Evolutionary conservation across 2,797 vertebrate genomes (phyloP).

Genomic region (Tamandua tetradactyla): DNA sequence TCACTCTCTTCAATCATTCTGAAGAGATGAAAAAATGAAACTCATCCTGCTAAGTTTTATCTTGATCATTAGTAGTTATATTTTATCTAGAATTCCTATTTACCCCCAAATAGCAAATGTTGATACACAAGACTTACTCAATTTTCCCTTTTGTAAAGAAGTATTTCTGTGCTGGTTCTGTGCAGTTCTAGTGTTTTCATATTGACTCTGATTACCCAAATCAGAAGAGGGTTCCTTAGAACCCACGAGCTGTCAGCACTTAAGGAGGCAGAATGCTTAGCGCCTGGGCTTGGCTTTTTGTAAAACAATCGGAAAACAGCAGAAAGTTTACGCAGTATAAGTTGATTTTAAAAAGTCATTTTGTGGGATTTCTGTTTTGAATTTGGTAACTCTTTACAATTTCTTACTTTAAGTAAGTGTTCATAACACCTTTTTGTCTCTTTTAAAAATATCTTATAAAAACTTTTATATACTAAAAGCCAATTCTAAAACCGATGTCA

Average conservation of each 20-base stretch:
- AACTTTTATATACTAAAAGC: neutral
- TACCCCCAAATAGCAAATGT: neutral
- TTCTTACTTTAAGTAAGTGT: neutral
- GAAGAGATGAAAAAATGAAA: neutral
- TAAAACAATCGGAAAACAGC: neutral
- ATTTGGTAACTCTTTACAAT: neutral
- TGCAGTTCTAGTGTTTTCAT: neutral
- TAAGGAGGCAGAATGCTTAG: neutral
- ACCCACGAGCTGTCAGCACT: neutral
- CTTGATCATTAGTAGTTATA: neutral
- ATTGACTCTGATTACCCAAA: neutral
- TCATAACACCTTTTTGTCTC: neutral
- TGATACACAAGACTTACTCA: neutral
- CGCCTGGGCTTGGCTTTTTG: neutral
- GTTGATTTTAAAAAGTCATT: neutral
- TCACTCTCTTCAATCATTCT: neutral
- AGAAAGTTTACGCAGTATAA: neutral
- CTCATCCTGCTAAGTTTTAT: neutral
- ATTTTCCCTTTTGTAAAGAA: neutral
- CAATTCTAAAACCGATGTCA: neutral
- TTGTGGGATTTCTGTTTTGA: conserved; percentile 9
- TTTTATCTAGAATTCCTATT: neutral
- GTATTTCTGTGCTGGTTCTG: neutral
- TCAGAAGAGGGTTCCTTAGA: neutral
- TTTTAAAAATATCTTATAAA: neutral